A percentile compares a stretch with the other conserved stretches of the same genome.
Evolutionary conservation across 2,888 invertebrate genomes (phyloP).

Genomic region (Oligia strigilis): DNA sequence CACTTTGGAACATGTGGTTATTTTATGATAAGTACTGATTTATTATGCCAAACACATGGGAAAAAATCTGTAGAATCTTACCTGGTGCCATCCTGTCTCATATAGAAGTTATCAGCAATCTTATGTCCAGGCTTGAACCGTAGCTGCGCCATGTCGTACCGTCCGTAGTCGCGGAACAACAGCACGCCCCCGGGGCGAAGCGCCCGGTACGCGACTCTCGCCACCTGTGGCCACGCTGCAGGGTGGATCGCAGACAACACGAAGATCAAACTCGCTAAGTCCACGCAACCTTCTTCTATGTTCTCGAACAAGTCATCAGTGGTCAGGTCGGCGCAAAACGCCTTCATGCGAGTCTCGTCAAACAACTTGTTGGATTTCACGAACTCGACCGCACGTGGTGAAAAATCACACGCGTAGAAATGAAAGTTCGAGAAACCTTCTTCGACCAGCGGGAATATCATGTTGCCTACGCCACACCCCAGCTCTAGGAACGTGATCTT

Average conservation of each 20-base stretch:
- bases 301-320: slow-evolving; percentile 92
- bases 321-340: slow-evolving; percentile 97
- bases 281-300: slow-evolving; percentile 89
- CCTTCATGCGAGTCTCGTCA: slow-evolving; percentile 92
- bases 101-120: slow-evolving; percentile 97
- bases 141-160: slow-evolving; percentile 98
- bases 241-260: slow-evolving; percentile 98
- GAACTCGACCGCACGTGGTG: slow-evolving; percentile 96
- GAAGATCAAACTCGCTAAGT: slow-evolving; percentile 97
- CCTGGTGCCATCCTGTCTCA: slow-evolving; percentile 99
- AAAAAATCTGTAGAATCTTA: slow-evolving; percentile 68
- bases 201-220: slow-evolving; percentile 92
- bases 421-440: slow-evolving; percentile 92
- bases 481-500: slow-evolving; percentile 94
- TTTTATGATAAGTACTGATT: not conserved
- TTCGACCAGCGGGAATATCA: slow-evolving; percentile 97
- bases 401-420: slow-evolving; percentile 97
- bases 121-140: slow-evolving; percentile 98
- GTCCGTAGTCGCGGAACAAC: slow-evolving; percentile 97
- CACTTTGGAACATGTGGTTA: not conserved
- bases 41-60: too few relatives aligned
- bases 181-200: slow-evolving; percentile 95
- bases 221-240: slow-evolving; percentile 92
- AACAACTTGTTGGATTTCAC: slow-evolving; percentile 93
- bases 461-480: slow-evolving; percentile 99